A percentile compares a stretch with the other conserved stretches of the same genome.
Evolutionary conservation across 1,140 invertebrate species (phyloP).

Genomic region (Sweltsa coloradensis): DNA sequence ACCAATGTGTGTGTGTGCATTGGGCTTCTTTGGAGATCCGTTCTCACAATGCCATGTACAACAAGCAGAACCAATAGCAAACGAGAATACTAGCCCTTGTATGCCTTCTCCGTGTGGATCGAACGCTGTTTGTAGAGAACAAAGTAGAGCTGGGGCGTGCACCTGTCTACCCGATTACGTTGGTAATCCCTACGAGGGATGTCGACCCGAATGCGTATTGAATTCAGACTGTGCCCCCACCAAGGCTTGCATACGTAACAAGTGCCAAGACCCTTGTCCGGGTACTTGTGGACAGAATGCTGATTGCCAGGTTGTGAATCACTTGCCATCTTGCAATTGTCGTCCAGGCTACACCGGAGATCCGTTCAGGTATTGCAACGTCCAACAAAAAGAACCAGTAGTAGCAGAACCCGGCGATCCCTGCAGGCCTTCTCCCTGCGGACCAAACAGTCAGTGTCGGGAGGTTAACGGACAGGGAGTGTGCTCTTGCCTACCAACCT

Average conservation of each 20-base stretch:
- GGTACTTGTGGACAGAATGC: slow-evolving; percentile 38
- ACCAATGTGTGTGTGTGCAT: slow-evolving; percentile 49
- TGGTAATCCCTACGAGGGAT: slow-evolving; percentile 45
- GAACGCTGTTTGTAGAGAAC: slow-evolving; percentile 55
- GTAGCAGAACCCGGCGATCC: slow-evolving; percentile 19
- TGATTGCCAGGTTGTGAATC: slow-evolving; percentile 44
- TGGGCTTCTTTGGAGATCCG: slow-evolving; percentile 56
- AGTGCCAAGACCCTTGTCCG: slow-evolving; percentile 53
- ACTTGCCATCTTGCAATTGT: slow-evolving; percentile 52
- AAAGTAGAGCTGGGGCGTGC: slow-evolving; percentile 40
- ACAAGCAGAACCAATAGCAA: slow-evolving; percentile 20
- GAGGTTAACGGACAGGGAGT: slow-evolving; percentile 21
- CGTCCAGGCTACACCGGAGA: slow-evolving; percentile 41
- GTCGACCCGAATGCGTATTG: slow-evolving; percentile 51
- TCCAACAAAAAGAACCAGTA: slow-evolving; percentile 16
- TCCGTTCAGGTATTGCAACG: slow-evolving; percentile 32
- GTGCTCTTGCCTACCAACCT: slow-evolving; percentile 20
- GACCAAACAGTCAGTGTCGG: slow-evolving; percentile 29
- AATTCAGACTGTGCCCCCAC: slow-evolving; percentile 53
- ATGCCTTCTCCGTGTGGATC: slow-evolving; percentile 63
- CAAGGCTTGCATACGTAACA: slow-evolving; percentile 50
- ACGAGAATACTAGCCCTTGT: slow-evolving; percentile 49
- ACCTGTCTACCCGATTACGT: slow-evolving; percentile 45
- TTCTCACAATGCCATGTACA: slow-evolving; percentile 32
- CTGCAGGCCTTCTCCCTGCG: slow-evolving; percentile 30